These are phyloP conservation scores for Hyles vespertilio DNA, from an alignment of 1,140 invertebrate genomes.

Conservation along the genomic window DNA sequence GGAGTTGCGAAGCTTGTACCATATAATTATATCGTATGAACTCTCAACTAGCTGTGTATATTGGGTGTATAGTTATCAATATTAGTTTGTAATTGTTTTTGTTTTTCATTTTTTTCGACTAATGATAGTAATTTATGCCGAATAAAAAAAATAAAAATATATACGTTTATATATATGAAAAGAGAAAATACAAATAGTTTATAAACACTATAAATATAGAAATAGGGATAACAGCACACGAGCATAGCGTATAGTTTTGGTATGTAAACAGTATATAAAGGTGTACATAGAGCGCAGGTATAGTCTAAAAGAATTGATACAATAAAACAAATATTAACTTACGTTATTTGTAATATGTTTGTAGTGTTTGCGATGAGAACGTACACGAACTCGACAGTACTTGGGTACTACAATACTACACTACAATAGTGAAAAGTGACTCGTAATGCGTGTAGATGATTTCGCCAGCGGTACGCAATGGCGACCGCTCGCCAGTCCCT, in stretches of 20 bases:
- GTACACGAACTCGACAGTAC: too few species aligned
- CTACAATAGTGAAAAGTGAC: too few species aligned
- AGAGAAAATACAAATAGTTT: slow-evolving; percentile 69
- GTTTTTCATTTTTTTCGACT: slow-evolving; percentile 63
- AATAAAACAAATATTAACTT: slow-evolving; percentile 69
- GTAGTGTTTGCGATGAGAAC: slow-evolving; percentile 23
- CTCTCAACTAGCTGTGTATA: slow-evolving; percentile 68
- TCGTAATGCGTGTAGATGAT: too few species aligned
- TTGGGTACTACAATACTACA: too few species aligned
- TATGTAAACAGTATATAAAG: slow-evolving; percentile 69
- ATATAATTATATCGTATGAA: slow-evolving; percentile 65
- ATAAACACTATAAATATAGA: slow-evolving; percentile 70
- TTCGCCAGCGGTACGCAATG: slow-evolving; percentile 1
- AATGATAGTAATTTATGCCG: slow-evolving; percentile 74
- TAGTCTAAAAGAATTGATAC: slow-evolving; percentile 69
- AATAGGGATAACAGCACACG: slow-evolving; percentile 62
- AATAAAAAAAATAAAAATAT: slow-evolving; percentile 56
- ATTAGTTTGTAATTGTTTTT: slow-evolving; percentile 45
- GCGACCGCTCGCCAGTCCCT: slow-evolving; percentile 37
- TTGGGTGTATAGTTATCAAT: slow-evolving; percentile 71
- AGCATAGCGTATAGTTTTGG: slow-evolving; percentile 71
- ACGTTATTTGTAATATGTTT: slow-evolving; percentile 70
- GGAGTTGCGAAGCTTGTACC: slow-evolving; percentile 59
- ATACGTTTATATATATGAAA: slow-evolving; percentile 63
- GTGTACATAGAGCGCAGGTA: slow-evolving; percentile 70